Conservation (phyloP, 1,140 invertebrate species). For the Drosophila kurseongensis region DNA sequence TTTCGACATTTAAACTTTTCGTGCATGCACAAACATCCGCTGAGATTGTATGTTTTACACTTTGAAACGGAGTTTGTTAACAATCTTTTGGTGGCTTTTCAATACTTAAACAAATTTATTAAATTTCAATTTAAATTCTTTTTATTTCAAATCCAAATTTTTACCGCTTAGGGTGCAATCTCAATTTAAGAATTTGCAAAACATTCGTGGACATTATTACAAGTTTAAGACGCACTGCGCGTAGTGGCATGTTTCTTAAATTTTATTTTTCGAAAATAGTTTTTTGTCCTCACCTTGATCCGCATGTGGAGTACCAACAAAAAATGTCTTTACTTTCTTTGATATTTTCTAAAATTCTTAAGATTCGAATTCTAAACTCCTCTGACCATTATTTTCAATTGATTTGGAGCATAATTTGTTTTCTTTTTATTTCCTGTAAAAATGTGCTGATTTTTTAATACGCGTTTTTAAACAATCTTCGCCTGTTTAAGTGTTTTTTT, state of each 20-base stretch:
- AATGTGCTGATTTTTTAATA: slow-evolving; percentile 6
- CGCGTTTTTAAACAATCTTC: background rate
- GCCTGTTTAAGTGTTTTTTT: background rate
- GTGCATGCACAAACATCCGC: slow-evolving; percentile 27
- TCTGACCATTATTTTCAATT: no score
- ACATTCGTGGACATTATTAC: background rate
- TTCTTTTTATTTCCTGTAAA: slow-evolving; percentile 3
- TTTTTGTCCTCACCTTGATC: slow-evolving; percentile 5
- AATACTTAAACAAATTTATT: background rate
- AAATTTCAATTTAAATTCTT: background rate
- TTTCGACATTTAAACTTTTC: slow-evolving; percentile 21
- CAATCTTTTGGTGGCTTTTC: slow-evolving; percentile 1
- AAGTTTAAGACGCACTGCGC: slow-evolving; percentile 7
- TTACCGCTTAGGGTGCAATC: background rate
- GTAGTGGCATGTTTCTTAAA: slow-evolving; percentile 24
- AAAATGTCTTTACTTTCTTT: slow-evolving; percentile 8
- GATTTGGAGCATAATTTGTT: background rate
- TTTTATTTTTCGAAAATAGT: slow-evolving; percentile 15
- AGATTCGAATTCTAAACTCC: no score
- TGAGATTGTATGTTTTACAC: slow-evolving; percentile 25
- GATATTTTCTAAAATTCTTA: no score
- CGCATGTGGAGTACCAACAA: slow-evolving; percentile 10
- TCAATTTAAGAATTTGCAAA: no score
- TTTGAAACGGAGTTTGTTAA: slow-evolving; percentile 10
- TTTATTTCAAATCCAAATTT: slow-evolving; percentile 1